A percentile compares a stretch with the other conserved stretches of the same genome.
Conservation (phyloP, 2,888 invertebrate genomes). For the Saturnia japonica region DNA sequence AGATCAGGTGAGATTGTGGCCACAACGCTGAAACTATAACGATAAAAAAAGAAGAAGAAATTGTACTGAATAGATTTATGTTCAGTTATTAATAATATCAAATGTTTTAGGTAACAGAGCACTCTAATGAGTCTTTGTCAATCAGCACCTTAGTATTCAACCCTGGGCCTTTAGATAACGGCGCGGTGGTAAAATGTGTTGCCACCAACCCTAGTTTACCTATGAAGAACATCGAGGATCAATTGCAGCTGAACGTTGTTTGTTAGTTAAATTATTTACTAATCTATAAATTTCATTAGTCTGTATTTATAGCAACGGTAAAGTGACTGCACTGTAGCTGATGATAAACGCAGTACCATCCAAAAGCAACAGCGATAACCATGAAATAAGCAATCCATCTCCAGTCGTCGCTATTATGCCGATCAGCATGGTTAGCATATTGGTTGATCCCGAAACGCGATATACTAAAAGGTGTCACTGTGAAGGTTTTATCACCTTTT, state of each 20-base stretch:
- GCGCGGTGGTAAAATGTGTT: slow-evolving; percentile 89
- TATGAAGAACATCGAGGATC: slow-evolving; percentile 89
- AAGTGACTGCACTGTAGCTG: too few relatives aligned
- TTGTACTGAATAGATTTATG: background rate
- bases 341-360: too few relatives aligned
- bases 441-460: too few relatives aligned
- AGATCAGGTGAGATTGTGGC: too few relatives aligned
- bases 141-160: slow-evolving; percentile 89
- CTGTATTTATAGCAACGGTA: background rate
- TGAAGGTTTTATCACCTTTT: too few relatives aligned
- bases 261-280: slow-evolving; percentile 85
- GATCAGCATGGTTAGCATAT: too few relatives aligned
- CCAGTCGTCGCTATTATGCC: too few relatives aligned
- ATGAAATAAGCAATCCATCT: too few relatives aligned
- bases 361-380: too few relatives aligned
- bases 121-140: slow-evolving; percentile 86
- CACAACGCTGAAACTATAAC: too few relatives aligned
- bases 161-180: slow-evolving; percentile 91
- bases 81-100: background rate
- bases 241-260: slow-evolving; percentile 91
- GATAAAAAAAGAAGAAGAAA: too few relatives aligned
- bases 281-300: background rate
- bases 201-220: slow-evolving; percentile 91
- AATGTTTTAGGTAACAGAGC: slow-evolving; percentile 79
- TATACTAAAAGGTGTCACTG: too few relatives aligned